Evolutionary conservation across 1,140 invertebrate genomes (phyloP).

Genomic region (Drosophila kanapiae): DNA sequence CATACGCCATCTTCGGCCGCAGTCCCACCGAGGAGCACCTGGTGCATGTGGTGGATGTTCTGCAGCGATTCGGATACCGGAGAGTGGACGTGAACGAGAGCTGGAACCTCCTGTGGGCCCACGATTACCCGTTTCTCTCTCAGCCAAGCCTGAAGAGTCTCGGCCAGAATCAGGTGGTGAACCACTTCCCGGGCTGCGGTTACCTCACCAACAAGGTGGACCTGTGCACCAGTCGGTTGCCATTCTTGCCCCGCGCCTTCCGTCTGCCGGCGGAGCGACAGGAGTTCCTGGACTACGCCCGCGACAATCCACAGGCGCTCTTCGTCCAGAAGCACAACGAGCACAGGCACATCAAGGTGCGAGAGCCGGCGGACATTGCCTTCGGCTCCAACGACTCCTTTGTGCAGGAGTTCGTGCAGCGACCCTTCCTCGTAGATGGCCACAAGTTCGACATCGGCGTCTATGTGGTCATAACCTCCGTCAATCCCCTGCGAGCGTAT

Average conservation of each 20-base stretch:
- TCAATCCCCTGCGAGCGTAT: constrained; percentile 95
- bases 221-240: constrained; percentile 91
- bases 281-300: constrained; percentile 90
- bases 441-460: constrained; percentile 99
- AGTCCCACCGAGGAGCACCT: constrained; percentile 87
- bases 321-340: constrained; percentile 98
- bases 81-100: constrained; percentile 87
- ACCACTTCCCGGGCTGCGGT: constrained; percentile 98
- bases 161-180: constrained; percentile 92
- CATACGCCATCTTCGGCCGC: constrained; percentile 85
- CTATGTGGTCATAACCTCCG: constrained; percentile 96
- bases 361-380: constrained; percentile 90
- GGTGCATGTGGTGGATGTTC: constrained; percentile 91
- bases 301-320: constrained; percentile 88
- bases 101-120: constrained; percentile 89
- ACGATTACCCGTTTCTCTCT: constrained; percentile 91
- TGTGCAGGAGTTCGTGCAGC: constrained; percentile 95
- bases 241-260: constrained; percentile 94
- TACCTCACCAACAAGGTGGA: constrained; percentile 98
- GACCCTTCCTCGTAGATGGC: constrained; percentile 93
- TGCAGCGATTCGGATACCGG: constrained; percentile 91
- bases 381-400: constrained; percentile 92
- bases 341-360: constrained; percentile 95
- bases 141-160: constrained; percentile 88
- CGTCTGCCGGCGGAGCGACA: constrained; percentile 92